phyloP scores from a whole-genome alignment of 2,888 invertebrate species.

The Acanthosepion esculentum region DNA sequence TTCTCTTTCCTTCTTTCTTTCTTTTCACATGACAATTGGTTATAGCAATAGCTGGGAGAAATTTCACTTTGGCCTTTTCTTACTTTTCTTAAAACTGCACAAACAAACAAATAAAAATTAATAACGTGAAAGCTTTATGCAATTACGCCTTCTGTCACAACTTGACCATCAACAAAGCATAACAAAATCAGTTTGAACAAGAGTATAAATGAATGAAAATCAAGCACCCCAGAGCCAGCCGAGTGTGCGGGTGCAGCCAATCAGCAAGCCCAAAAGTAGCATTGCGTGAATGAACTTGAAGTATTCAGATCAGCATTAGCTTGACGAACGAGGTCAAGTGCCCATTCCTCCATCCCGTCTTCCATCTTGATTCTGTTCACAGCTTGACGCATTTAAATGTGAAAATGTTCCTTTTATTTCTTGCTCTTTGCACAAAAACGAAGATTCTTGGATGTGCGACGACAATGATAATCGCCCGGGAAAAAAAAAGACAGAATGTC shows the following conservation, averaged over 20 bases:
- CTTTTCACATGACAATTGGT: background rate
- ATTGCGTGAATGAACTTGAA: background rate
- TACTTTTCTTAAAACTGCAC: background rate
- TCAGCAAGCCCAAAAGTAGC: background rate
- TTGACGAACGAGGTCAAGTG: background rate
- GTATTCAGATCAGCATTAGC: background rate
- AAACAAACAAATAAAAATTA: background rate
- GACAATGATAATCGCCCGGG: too few species aligned
- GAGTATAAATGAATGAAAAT: background rate
- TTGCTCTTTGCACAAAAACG: background rate
- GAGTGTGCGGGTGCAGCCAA: background rate
- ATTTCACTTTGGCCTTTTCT: background rate
- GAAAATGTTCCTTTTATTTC: background rate
- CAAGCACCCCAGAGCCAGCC: background rate
- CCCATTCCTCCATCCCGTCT: background rate
- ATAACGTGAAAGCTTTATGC: background rate
- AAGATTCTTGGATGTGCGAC: too few species aligned
- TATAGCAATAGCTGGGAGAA: background rate
- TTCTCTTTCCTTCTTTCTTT: background rate
- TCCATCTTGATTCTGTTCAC: background rate
- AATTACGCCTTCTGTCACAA: background rate
- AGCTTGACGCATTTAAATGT: slow-evolving; percentile 21
- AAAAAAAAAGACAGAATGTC: too few species aligned
- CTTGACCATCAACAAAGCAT: background rate
- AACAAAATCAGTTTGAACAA: background rate